phyloP scores from a whole-genome alignment of 2,113 vertebrate species.

The Catharus bicknelli region DNA sequence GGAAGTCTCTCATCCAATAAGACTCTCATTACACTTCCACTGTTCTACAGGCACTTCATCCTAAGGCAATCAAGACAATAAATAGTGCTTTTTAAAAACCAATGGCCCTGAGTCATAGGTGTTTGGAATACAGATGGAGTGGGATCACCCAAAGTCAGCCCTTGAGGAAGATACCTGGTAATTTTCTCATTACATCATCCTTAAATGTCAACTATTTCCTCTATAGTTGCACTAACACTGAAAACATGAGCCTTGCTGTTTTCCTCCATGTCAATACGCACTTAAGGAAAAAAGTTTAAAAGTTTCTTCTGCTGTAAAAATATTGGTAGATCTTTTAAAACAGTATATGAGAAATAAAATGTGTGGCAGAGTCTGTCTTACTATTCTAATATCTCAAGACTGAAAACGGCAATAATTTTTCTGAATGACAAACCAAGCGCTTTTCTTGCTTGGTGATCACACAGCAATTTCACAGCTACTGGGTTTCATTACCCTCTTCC shows the following conservation, averaged over 20 bases:
- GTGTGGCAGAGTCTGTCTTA: not conserved
- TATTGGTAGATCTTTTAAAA: conserved; percentile 11
- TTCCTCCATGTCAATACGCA: not conserved
- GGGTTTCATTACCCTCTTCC: conserved; percentile 13
- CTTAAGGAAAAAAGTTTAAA: not conserved
- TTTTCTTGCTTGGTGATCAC: conserved; percentile 12
- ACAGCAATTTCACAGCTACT: conserved; percentile 29
- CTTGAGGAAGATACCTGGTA: not conserved
- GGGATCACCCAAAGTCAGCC: not conserved
- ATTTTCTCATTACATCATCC: not conserved
- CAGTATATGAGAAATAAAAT: conserved; percentile 3
- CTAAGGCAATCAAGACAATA: not conserved
- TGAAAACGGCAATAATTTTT: conserved; percentile 45
- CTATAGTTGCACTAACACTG: not conserved
- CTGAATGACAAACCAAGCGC: not conserved
- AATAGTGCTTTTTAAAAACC: not conserved
- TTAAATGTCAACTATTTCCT: not conserved
- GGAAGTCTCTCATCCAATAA: not conserved
- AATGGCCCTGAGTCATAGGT: not conserved
- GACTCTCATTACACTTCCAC: not conserved
- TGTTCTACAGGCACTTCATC: not conserved
- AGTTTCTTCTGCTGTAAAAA: not conserved
- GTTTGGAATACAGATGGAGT: not conserved
- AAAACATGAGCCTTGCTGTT: not conserved
- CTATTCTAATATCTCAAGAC: not conserved